phyloP scores from a whole-genome alignment of 2,797 vertebrate species.

The Tenualosa thibaudeaui region DNA sequence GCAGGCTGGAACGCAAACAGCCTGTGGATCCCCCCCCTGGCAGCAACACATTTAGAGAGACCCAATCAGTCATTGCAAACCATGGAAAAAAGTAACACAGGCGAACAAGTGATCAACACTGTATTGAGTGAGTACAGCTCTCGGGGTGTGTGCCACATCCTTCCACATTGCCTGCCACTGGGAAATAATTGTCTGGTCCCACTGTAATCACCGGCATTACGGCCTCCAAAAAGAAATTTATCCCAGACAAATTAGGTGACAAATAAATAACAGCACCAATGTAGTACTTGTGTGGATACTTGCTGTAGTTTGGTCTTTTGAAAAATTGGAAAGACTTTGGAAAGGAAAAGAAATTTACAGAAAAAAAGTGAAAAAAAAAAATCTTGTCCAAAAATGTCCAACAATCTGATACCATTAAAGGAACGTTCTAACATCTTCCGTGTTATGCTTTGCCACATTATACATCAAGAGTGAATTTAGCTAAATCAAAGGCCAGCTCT shows the following conservation, averaged over 20 bases:
- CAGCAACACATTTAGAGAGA: not conserved
- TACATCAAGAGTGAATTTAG: not conserved
- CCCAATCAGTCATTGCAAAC: slow-evolving; percentile 6
- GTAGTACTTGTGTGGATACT: not conserved
- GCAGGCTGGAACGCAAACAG: not conserved
- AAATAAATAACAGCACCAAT: not conserved
- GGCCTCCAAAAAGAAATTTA: not conserved
- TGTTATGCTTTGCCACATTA: not conserved
- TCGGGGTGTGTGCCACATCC: not conserved
- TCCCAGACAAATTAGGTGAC: not conserved
- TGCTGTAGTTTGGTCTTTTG: not conserved
- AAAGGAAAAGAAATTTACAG: not conserved
- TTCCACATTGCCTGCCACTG: not conserved
- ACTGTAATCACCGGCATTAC: not conserved
- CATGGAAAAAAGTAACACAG: not conserved
- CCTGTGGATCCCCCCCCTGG: not conserved
- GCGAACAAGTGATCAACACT: not conserved
- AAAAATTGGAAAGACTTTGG: not conserved
- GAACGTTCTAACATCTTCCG: not conserved
- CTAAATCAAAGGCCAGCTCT: not conserved
- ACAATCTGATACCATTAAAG: not conserved
- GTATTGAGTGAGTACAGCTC: not conserved
- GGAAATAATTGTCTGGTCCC: not conserved
- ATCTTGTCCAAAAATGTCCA: not conserved
- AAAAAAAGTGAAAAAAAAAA: not conserved